phyloP scores from a whole-genome alignment of 1,140 invertebrate genomes.

The Aphaenogaster ashmeadi region DNA sequence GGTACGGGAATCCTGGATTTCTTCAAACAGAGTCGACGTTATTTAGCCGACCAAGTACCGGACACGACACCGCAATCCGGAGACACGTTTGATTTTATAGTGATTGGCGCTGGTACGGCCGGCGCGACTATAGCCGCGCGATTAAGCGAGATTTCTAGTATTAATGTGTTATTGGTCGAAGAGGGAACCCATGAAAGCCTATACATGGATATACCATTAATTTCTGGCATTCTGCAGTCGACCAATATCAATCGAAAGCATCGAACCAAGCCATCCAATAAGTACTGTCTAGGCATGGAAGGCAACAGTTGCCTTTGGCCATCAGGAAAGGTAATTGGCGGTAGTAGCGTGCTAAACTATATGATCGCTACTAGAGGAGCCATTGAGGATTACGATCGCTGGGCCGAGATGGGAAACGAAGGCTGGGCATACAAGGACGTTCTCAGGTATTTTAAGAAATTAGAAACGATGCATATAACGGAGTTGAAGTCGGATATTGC shows the following conservation, averaged over 20 bases:
- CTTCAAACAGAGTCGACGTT: neutral
- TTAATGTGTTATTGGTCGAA: neutral
- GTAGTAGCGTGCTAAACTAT: neutral
- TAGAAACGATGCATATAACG: neutral
- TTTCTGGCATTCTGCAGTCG: slow-evolving; percentile 88
- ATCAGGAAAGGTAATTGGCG: neutral
- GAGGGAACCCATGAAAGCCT: neutral
- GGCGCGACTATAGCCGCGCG: slow-evolving; percentile 12
- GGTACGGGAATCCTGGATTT: slow-evolving; percentile 89
- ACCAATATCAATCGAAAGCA: neutral
- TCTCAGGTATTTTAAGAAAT: neutral
- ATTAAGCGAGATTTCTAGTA: neutral
- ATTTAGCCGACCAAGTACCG: neutral
- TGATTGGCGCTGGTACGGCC: neutral
- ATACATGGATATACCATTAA: slow-evolving; percentile 86
- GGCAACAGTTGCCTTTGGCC: neutral
- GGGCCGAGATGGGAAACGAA: slow-evolving; percentile 7
- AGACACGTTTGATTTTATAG: slow-evolving; percentile 6
- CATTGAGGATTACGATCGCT: neutral
- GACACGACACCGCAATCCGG: neutral
- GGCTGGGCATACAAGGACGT: neutral
- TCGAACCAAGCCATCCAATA: neutral
- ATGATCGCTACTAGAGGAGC: neutral
- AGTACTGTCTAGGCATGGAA: neutral
- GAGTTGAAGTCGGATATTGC: neutral